Percentiles rank a stretch among this genome's conserved stretches.
Evolutionary conservation across 2,888 invertebrate species (phyloP).

Genomic region (Dusona sp.): DNA sequence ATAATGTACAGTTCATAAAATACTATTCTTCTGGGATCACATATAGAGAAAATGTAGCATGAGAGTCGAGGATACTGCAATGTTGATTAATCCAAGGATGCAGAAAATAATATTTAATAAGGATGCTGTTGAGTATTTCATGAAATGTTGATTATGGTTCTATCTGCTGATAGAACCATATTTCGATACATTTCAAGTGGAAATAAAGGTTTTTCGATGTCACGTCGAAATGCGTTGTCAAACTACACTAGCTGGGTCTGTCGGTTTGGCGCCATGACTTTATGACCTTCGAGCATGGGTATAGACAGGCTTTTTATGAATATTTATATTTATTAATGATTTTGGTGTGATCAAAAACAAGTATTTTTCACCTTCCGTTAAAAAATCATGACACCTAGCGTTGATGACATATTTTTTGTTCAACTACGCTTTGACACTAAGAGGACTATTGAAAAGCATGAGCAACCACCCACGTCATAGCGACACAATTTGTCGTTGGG

Average conservation of each 20-base stretch:
- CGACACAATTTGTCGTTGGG: constrained; percentile 4
- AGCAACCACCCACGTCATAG: not conserved
- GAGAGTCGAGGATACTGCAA: not conserved
- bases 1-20: not conserved
- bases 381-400: not conserved
- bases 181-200: not conserved
- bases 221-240: not conserved
- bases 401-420: not conserved
- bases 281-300: too few relatives aligned
- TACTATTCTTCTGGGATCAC: not conserved
- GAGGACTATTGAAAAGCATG: not conserved
- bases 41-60: not conserved
- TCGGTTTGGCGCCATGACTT: too few relatives aligned
- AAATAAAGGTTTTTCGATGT: not conserved
- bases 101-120: not conserved
- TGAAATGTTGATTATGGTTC: not conserved
- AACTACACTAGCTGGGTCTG: not conserved
- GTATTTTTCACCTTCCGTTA: not conserved
- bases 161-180: too few relatives aligned
- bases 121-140: too few relatives aligned
- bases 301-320: not conserved
- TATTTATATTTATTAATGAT: not conserved
- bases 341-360: not conserved
- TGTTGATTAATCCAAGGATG: not conserved
- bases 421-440: not conserved